Base-by-base conservation (phyloP, 2,113 vertebrate species). In the Perca flavescens region DNA sequence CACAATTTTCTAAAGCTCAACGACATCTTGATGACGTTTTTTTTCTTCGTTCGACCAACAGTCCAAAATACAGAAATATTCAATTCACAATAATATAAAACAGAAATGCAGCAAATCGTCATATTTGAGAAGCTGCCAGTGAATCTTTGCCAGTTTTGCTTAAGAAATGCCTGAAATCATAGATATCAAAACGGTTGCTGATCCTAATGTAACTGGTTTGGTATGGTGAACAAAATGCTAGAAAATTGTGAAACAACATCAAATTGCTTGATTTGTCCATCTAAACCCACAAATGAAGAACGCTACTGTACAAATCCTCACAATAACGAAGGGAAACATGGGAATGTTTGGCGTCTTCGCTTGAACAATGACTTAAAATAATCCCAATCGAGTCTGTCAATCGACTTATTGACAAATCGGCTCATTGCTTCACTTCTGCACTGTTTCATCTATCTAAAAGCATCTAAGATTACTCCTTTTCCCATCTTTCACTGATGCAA, bases 401-500 rank as follows among this genome's bases (percentile, higher is more conserved):
- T 21, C 56, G 7, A 60, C 28, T 53, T 28, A 57, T 49, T 12
- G 19, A 58, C 19, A 28, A 21, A 72, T 36, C 5, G 13, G 47
- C 56, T 22, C 25, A 13, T 69, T 11, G 6, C 61, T 49, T 61
- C 22, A 25, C 43, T 54, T 75, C 31, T 19, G 46, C 25, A 56
- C 31, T 28, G 50, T 73, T 49, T 57, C 36, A 63, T 46, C 74
- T 9, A n/a, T 83, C 61, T 80, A 19, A 78, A 78, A 85, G 53
- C 61, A 47, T 79, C 67, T 57, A 28, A 10, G 31, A 25, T 31
- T 46, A 74, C 76, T 73, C 47, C 17, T 74, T 74, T 43, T 58
- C 12, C 31, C 46, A 46, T 85, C 61, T 52, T 49, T 56, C 58
- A 61, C 64, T 49, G 79, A 77, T 78, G 69, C 85, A 86, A 63